Conservation (phyloP, 64 coral and sea anemone species). For the Pachyseris speciosa region DNA sequence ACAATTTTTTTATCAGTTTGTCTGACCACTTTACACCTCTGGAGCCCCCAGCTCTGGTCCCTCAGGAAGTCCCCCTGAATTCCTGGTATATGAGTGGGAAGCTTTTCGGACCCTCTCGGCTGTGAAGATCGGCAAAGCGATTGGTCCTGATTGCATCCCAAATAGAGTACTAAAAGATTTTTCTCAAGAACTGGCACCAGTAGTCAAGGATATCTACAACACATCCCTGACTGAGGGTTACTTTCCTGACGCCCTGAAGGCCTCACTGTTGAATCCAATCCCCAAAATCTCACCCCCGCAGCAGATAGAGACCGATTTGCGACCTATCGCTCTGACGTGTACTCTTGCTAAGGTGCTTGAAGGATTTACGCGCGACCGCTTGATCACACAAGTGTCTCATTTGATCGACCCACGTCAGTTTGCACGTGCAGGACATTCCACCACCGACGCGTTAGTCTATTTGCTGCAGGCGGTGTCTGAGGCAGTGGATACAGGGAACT, state of each 20-base stretch:
- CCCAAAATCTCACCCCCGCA: background rate
- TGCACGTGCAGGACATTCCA: background rate
- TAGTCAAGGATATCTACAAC: slow-evolving; percentile 41
- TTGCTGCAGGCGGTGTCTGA: slow-evolving; percentile 11
- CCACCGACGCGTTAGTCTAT: background rate
- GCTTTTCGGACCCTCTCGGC: background rate
- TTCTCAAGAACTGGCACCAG: slow-evolving; percentile 1
- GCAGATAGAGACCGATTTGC: background rate
- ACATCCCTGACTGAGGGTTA: background rate
- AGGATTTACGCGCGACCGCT: background rate
- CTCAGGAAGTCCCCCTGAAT: background rate
- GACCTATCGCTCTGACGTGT: background rate
- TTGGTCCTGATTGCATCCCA: slow-evolving; percentile 24
- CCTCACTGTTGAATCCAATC: slow-evolving; percentile 30
- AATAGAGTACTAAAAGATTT: slow-evolving; percentile 54
- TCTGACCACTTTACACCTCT: too few relatives aligned
- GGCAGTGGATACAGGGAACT: background rate
- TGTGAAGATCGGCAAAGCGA: slow-evolving; percentile 7
- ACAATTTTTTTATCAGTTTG: too few relatives aligned
- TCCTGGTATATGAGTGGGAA: slow-evolving; percentile 16
- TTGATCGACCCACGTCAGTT: background rate
- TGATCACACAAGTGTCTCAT: background rate
- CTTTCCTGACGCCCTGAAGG: background rate
- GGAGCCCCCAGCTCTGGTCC: too few relatives aligned
- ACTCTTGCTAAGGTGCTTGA: slow-evolving; percentile 10